phyloP scores from a whole-genome alignment of 2,888 invertebrate species.

The Ptychoptera albimana region DNA sequence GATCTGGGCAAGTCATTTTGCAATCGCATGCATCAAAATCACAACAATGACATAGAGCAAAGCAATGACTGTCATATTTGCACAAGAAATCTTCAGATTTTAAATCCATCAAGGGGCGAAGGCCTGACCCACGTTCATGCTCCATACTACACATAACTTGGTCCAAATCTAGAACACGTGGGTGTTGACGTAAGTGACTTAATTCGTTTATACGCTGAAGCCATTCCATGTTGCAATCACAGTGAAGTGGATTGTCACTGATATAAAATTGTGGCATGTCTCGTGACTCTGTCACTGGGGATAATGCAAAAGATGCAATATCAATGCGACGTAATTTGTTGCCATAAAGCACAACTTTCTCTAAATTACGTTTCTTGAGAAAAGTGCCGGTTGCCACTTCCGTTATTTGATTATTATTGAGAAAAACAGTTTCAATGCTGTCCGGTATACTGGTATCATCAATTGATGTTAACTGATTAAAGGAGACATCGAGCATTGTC shows the following conservation, averaged over 20 bases:
- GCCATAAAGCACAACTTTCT: constrained; percentile 59
- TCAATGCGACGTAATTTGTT: constrained; percentile 59
- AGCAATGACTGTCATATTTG: constrained; percentile 68
- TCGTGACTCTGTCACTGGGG: constrained; percentile 41
- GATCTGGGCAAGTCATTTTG: constrained; percentile 77
- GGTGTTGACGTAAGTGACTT: constrained; percentile 54
- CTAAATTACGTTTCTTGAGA: constrained; percentile 49
- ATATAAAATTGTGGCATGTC: constrained; percentile 65
- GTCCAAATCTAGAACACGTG: constrained; percentile 65
- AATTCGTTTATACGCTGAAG: constrained; percentile 62
- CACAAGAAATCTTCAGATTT: constrained; percentile 65
- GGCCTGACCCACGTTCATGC: constrained; percentile 37
- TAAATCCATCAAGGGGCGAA: constrained; percentile 44
- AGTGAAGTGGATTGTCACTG: constrained; percentile 67
- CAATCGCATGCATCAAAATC: constrained; percentile 84
- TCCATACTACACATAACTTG: constrained; percentile 61
- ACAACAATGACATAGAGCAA: constrained; percentile 75
- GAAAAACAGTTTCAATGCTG: constrained; percentile 50
- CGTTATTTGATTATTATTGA: constrained; percentile 59
- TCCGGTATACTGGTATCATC: constrained; percentile 55
- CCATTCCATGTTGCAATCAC: constrained; percentile 83
- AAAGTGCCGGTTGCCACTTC: constrained; percentile 55
- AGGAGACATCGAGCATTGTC: constrained; percentile 62
- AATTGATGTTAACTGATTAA: constrained; percentile 51
- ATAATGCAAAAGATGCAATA: constrained; percentile 51